Evolutionary conservation across 2,797 vertebrate genomes (phyloP), one percentile per base, ranked within the genome.

Genomic region (Darevskia nairensis): DNA sequence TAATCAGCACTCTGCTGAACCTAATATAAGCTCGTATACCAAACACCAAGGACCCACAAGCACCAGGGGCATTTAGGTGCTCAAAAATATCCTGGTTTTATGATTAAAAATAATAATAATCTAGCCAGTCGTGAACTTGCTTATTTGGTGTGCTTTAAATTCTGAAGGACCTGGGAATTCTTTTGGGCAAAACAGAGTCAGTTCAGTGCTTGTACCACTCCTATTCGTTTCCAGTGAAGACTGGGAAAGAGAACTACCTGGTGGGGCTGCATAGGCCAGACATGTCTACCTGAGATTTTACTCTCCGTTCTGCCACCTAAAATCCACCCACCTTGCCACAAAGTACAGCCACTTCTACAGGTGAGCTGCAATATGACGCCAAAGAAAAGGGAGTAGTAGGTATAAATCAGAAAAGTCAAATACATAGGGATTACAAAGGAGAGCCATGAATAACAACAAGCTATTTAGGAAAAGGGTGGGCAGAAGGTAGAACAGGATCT

Each of bases 1-100:
- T 96, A 95, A 97, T 95, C 94, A 44, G 90, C 87, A 85, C 78
- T 89, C 89, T 83, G 19, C 35, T 23, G 39, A 72, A 66, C n/a
- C 6, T 21, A 61, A 86, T 41, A 32, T 32, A 23, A 88, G 32
- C 41, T 8, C 8, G 0, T 46, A 71, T 21, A 41, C 68, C 69
- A 80, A 85, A 74, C 25, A 80, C 15, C 4, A 25, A 89, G 50
- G 29, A n/a, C 66, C 66, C 8, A 21, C 23, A 46, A 27, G 66
- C n/a, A n/a, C 69, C 83, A 82, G 59, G 81, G 69, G n/a, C 13
- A 44, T 81, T 39, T 6, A 15, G 35, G 2, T 3, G 39, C 29
- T 35, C 21, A 35, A 88, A 32, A 10, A 32, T 21, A 80, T 29
- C 66, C 27, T 27, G 23, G 5, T 39, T 64, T n/a, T 27, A 50